phyloP scores from a whole-genome alignment of 2,888 invertebrate genomes.

The Coenonympha glycerion region DNA sequence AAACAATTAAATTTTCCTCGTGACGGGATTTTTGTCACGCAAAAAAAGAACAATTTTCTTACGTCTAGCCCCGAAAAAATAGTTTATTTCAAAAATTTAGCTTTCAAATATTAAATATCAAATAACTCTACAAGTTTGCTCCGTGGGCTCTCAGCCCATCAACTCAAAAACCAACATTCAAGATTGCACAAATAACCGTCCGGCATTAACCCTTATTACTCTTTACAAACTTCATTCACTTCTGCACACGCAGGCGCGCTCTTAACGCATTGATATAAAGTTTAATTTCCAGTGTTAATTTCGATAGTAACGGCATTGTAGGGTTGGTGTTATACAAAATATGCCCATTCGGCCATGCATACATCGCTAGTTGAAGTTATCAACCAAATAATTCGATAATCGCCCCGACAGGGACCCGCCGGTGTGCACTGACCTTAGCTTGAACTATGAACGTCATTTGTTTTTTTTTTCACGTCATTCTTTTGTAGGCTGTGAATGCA shows the following conservation, averaged over 20 bases:
- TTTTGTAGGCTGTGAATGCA: conserved; percentile 5
- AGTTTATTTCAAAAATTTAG: too few species aligned
- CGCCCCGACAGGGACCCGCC: conserved; percentile 50
- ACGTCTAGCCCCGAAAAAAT: too few species aligned
- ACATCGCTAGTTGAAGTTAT: conserved; percentile 33
- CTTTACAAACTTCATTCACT: conserved; percentile 36
- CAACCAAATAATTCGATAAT: conserved; percentile 63
- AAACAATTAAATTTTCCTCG: too few species aligned
- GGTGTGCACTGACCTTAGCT: conserved; percentile 53
- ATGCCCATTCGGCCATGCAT: conserved; percentile 26
- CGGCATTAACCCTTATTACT: conserved; percentile 67
- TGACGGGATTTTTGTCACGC: too few species aligned
- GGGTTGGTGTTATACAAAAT: conserved; percentile 22
- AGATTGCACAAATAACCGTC: conserved; percentile 67
- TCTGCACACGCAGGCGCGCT: conserved; percentile 2
- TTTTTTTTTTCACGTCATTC: conserved; percentile 30
- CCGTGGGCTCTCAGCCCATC: background rate
- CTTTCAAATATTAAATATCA: too few species aligned
- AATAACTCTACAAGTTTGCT: background rate
- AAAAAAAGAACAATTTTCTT: too few species aligned
- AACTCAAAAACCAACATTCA: conserved; percentile 63
- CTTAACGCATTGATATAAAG: conserved; percentile 14
- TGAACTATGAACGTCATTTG: conserved; percentile 22
- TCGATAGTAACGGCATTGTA: background rate
- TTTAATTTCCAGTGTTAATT: conserved; percentile 15